Evolutionary conservation across 2,113 vertebrate species (phyloP).

Genomic region (Platycercus adscitus): DNA sequence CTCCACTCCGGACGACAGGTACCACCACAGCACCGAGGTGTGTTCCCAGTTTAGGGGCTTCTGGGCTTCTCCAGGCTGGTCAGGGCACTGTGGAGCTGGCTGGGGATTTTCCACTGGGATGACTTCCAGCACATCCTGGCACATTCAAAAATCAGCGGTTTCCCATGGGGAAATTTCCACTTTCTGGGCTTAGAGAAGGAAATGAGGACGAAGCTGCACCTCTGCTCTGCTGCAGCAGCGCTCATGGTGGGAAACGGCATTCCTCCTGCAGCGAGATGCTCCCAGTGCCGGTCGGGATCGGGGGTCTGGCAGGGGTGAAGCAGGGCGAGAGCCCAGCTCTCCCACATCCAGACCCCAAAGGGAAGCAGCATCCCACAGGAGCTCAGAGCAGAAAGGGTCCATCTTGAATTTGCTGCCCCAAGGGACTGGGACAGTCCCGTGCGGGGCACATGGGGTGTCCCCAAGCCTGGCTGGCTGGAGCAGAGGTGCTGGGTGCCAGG

Average conservation of each 20-base stretch:
- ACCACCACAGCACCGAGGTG: background rate
- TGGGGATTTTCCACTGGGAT: slow-evolving; percentile 45
- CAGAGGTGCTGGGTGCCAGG: background rate
- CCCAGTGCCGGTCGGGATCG: rapidly evolving
- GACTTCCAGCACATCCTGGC: slow-evolving; percentile 33
- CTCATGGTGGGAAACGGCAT: rapidly evolving
- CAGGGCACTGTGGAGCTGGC: background rate
- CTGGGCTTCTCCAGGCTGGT: background rate
- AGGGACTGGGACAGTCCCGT: background rate
- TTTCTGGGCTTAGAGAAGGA: slow-evolving; percentile 4
- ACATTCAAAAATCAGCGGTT: background rate
- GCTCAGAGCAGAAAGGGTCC: background rate
- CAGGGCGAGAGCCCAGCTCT: background rate
- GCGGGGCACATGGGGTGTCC: background rate
- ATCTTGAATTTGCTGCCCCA: background rate
- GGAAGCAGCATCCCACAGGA: background rate
- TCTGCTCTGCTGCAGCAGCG: slow-evolving; percentile 15
- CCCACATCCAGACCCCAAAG: rapidly evolving
- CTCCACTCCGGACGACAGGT: rapidly evolving
- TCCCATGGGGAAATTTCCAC: slow-evolving; percentile 31
- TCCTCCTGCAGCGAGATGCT: background rate
- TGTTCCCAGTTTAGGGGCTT: background rate
- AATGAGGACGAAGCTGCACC: slow-evolving; percentile 25
- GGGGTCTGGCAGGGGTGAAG: background rate
- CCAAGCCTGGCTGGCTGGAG: background rate